phyloP scores from a whole-genome alignment of 2,888 invertebrate genomes.

The Coremacera marginata region DNA sequence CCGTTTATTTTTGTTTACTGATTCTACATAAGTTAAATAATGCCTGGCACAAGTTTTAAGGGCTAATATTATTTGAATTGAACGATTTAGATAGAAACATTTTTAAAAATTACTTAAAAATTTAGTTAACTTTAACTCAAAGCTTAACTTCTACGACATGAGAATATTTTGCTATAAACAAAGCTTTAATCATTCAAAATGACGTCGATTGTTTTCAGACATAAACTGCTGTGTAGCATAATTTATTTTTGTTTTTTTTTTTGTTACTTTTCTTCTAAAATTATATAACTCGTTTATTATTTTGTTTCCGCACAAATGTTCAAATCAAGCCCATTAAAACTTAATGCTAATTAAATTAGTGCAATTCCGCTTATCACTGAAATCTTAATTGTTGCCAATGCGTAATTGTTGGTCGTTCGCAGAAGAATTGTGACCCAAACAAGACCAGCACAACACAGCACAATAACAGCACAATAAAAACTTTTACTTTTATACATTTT shows the following conservation, averaged over 20 bases:
- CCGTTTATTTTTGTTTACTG: no score
- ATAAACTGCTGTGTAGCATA: background rate
- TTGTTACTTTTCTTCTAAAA: no score
- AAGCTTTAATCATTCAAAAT: no score
- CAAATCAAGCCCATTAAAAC: background rate
- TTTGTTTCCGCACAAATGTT: background rate
- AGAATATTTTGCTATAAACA: no score
- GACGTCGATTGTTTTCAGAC: background rate
- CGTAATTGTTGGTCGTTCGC: constrained; percentile 18
- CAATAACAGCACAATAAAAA: constrained; percentile 49
- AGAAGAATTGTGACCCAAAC: background rate
- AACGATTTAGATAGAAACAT: no score
- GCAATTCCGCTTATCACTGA: constrained; percentile 17
- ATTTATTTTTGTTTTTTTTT: background rate
- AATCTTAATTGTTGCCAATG: constrained; percentile 34
- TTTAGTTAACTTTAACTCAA: no score
- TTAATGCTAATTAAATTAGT: constrained; percentile 28
- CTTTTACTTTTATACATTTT: constrained; percentile 58
- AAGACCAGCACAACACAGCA: constrained; percentile 33
- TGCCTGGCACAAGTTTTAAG: no score
- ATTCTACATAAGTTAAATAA: no score
- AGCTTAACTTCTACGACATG: no score
- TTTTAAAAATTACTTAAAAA: no score
- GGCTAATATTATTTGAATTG: no score
- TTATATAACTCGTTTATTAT: background rate